These are phyloP conservation scores for Amiota mariae DNA, from an alignment of 2,888 invertebrate genomes.

Conservation along the genomic window DNA sequence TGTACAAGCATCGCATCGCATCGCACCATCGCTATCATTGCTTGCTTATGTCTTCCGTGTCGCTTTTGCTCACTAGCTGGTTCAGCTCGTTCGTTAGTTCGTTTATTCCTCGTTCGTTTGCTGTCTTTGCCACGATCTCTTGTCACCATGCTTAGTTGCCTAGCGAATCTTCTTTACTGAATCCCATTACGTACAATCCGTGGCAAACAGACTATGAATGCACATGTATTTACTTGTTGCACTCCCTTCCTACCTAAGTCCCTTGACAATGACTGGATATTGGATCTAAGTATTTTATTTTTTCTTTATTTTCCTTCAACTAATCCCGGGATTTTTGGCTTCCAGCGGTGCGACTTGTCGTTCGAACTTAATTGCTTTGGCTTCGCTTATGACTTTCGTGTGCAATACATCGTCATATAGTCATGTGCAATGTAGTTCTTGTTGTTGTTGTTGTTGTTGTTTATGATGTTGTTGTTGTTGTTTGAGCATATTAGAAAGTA, in stretches of 20 bases:
- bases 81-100: no score
- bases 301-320: not conserved
- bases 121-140: constrained; percentile 50
- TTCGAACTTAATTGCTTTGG: constrained; percentile 66
- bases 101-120: constrained; percentile 43
- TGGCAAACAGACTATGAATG: constrained; percentile 63
- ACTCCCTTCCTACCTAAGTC: not conserved
- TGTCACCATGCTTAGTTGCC: constrained; percentile 37
- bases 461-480: constrained; percentile 22
- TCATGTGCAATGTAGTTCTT: constrained; percentile 21
- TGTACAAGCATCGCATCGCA: no score
- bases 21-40: no score
- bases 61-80: no score
- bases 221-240: constrained; percentile 41
- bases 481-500: constrained; percentile 60
- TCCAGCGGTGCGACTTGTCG: constrained; percentile 65
- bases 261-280: constrained; percentile 14
- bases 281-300: not conserved
- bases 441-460: constrained; percentile 23
- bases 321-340: constrained; percentile 47
- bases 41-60: no score
- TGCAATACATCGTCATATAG: constrained; percentile 60
- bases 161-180: constrained; percentile 49
- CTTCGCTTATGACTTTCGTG: constrained; percentile 67
- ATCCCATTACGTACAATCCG: constrained; percentile 68